These are phyloP conservation scores for Phthorimaea operculella DNA, from an alignment of 1,140 invertebrate species.

Conservation along the genomic window DNA sequence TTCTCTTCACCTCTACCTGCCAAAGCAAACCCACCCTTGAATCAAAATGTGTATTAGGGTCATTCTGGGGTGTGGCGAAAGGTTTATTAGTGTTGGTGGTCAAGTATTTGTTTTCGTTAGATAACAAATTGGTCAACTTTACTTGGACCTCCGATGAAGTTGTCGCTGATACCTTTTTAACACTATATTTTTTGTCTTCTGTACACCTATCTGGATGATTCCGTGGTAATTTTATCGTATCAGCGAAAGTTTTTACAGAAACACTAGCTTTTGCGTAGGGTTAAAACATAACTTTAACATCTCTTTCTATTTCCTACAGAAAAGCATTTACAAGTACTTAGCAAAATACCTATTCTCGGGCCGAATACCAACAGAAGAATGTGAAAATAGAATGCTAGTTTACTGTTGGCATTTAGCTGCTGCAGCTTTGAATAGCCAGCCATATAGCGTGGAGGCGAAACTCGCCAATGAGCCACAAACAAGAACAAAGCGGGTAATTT, in stretches of 20 bases:
- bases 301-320: too few relatives aligned
- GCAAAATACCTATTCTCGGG: not conserved
- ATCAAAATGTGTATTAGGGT: not conserved
- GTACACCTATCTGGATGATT: not conserved
- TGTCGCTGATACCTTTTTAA: slow-evolving; percentile 17
- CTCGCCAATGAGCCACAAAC: not conserved
- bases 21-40: slow-evolving; percentile 21
- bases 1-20: slow-evolving; percentile 14
- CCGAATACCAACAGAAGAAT: too few relatives aligned
- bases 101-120: slow-evolving; percentile 52
- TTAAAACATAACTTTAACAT: too few relatives aligned
- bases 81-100: slow-evolving; percentile 34
- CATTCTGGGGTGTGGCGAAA: not conserved
- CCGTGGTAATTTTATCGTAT: too few relatives aligned
- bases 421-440: too few relatives aligned
- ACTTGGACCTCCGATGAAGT: slow-evolving; percentile 44
- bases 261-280: too few relatives aligned
- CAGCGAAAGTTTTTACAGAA: too few relatives aligned
- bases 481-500: not conserved
- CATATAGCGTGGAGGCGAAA: not conserved
- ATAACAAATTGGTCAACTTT: slow-evolving; percentile 56
- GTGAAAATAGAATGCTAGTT: too few relatives aligned
- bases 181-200: not conserved
- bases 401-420: too few relatives aligned
- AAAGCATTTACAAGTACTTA: too few relatives aligned